Evolutionary conservation across 1,140 invertebrate genomes (phyloP).

Genomic region (Saccostrea cuccullata): DNA sequence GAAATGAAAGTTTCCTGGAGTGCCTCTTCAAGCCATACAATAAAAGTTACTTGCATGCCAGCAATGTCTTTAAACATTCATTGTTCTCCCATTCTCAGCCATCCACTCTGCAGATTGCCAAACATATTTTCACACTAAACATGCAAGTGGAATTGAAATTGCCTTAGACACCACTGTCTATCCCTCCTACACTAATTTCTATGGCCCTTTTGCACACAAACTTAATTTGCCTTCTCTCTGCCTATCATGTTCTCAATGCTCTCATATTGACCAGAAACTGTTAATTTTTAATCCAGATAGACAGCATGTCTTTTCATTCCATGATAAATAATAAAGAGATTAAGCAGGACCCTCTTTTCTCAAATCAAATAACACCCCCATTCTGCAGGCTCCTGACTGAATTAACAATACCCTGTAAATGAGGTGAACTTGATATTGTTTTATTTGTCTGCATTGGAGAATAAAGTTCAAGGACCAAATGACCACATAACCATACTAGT

Average conservation of each 20-base stretch:
- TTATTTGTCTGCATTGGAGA: too few relatives aligned
- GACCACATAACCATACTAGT: too few relatives aligned
- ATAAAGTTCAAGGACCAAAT: too few relatives aligned
- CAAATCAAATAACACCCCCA: background rate
- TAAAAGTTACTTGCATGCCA: background rate
- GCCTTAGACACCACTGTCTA: background rate
- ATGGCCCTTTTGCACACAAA: background rate
- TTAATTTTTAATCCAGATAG: background rate
- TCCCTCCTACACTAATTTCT: background rate
- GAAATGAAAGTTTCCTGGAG: background rate
- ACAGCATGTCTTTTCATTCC: background rate
- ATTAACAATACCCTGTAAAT: too few relatives aligned
- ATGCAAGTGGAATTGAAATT: background rate
- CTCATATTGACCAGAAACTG: background rate
- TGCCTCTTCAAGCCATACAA: background rate
- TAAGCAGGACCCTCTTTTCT: background rate
- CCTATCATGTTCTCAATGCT: background rate
- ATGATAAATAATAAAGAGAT: background rate
- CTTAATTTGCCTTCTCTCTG: background rate
- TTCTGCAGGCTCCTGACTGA: too few relatives aligned
- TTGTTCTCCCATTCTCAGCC: background rate
- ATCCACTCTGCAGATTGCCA: background rate
- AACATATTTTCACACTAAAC: background rate
- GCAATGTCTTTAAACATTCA: background rate
- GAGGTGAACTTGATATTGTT: too few relatives aligned